phyloP scores from a whole-genome alignment of 2,797 vertebrate genomes.

The Xerus rutilus region DNA sequence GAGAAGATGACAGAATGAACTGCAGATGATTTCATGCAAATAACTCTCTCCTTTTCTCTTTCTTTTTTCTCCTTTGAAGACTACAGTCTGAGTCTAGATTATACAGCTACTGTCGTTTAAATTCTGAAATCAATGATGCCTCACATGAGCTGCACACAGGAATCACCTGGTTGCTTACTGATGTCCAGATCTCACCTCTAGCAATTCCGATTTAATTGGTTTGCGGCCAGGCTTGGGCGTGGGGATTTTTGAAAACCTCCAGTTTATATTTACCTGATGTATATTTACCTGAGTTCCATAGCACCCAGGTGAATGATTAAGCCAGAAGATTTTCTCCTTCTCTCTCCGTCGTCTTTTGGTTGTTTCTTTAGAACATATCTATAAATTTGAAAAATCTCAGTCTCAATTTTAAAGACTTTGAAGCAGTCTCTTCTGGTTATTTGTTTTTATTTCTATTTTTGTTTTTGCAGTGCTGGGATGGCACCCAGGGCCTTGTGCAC shows the following conservation, averaged over 20 bases:
- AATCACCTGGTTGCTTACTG: not conserved
- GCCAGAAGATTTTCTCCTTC: not conserved
- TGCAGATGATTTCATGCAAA: not conserved
- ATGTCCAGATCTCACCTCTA: not conserved
- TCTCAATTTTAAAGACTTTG: slow-evolving; percentile 15
- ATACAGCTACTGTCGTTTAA: not conserved
- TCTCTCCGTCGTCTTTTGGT: slow-evolving; percentile 16
- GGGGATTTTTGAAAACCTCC: not conserved
- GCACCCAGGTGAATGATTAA: not conserved
- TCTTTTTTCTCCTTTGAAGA: not conserved
- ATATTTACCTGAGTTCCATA: not conserved
- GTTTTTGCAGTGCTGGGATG: not conserved
- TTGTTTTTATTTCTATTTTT: not conserved
- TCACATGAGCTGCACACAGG: not conserved
- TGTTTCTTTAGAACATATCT: slow-evolving; percentile 14
- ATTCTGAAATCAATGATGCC: not conserved
- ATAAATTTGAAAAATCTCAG: slow-evolving; percentile 41
- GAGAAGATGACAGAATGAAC: not conserved
- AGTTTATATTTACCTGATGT: not conserved
- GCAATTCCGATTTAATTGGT: not conserved
- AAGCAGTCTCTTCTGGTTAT: not conserved
- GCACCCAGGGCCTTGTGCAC: not conserved
- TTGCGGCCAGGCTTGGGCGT: not conserved
- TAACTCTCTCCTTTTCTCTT: not conserved
- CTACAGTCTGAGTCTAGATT: not conserved